These are phyloP conservation scores for Standfussiana lucernea DNA, from an alignment of 2,888 invertebrate genomes.

Conservation along the genomic window DNA sequence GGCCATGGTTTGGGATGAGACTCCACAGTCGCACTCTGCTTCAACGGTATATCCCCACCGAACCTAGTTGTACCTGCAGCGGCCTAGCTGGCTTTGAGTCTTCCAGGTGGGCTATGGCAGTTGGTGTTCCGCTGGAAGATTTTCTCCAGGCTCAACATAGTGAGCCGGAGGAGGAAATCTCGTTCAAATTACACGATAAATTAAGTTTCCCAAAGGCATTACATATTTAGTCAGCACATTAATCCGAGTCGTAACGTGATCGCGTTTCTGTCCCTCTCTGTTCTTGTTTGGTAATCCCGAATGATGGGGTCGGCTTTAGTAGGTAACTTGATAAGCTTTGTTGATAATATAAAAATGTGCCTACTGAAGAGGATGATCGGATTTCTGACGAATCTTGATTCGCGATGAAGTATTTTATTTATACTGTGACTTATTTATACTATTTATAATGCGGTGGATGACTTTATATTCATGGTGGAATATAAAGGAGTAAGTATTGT, in stretches of 20 bases:
- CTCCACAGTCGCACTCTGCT: no score
- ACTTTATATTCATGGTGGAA: background rate
- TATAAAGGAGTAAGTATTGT: background rate
- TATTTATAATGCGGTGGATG: background rate
- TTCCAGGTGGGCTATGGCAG: no score
- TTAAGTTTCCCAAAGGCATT: slow-evolving; percentile 48
- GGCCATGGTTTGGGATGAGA: no score
- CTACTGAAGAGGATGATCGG: slow-evolving; percentile 7
- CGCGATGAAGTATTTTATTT: slow-evolving; percentile 10
- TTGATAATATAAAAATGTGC: slow-evolving; percentile 47
- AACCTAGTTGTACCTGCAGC: no score
- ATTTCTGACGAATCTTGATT: slow-evolving; percentile 22
- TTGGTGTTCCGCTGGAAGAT: no score
- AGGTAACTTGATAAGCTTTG: slow-evolving; percentile 33
- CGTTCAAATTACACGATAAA: slow-evolving; percentile 41
- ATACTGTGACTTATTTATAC: no score
- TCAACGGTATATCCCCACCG: no score
- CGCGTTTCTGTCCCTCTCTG: slow-evolving; percentile 36
- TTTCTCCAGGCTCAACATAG: no score
- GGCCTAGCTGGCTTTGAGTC: no score
- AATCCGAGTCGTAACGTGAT: slow-evolving; percentile 58
- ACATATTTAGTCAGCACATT: slow-evolving; percentile 53
- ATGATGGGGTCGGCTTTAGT: slow-evolving; percentile 42
- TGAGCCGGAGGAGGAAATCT: no score
- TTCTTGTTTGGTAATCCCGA: slow-evolving; percentile 45